phyloP scores from a whole-genome alignment of 2,888 invertebrate genomes.

The Bellardia pandia region DNA sequence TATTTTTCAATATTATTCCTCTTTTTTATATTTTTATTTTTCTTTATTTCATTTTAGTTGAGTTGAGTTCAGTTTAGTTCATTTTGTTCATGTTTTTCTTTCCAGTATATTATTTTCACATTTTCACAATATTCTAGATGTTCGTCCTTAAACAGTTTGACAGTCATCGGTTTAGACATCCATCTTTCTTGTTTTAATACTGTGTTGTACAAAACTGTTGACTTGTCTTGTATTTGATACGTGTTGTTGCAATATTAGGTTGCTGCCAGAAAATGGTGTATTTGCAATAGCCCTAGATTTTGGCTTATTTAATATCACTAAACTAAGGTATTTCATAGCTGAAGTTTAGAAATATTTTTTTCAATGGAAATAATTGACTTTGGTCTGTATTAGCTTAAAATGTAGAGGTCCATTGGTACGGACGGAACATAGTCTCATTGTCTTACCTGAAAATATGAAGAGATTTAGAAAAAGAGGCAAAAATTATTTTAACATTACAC shows the following conservation, averaged over 20 bases:
- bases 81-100: slow-evolving; percentile 28
- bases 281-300: too few relatives aligned
- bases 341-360: too few relatives aligned
- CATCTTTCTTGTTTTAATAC: slow-evolving; percentile 71
- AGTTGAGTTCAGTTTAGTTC: slow-evolving; percentile 46
- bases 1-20: slow-evolving; percentile 53
- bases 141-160: slow-evolving; percentile 65
- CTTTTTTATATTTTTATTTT: slow-evolving; percentile 17
- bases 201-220: slow-evolving; percentile 68
- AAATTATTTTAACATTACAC: too few relatives aligned
- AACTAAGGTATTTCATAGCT: too few relatives aligned
- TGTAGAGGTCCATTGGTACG: too few relatives aligned
- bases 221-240: slow-evolving; percentile 70
- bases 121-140: slow-evolving; percentile 59
- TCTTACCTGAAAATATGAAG: too few relatives aligned
- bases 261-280: background rate
- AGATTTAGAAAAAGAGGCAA: too few relatives aligned
- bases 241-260: background rate
- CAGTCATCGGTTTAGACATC: slow-evolving; percentile 72
- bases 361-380: too few relatives aligned
- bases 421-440: too few relatives aligned
- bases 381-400: too few relatives aligned
- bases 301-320: too few relatives aligned
- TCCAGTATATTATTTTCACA: slow-evolving; percentile 64
- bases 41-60: slow-evolving; percentile 38